These are phyloP conservation scores for Melanostoma mellinum DNA, from an alignment of 2,888 invertebrate species.

Conservation along the genomic window DNA sequence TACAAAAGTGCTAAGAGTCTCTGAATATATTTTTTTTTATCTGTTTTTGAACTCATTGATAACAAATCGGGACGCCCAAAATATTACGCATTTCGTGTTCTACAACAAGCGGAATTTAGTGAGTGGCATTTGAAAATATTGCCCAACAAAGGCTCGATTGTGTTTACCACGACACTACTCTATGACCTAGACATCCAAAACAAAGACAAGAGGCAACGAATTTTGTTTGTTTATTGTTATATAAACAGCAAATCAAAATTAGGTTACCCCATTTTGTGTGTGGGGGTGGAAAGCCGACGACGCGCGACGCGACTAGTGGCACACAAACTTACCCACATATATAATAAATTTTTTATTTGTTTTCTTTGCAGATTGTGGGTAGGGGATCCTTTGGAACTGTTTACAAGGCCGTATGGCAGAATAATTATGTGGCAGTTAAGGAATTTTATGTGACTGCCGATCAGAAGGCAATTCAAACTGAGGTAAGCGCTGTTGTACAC, in stretches of 20 bases:
- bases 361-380: conserved; percentile 88
- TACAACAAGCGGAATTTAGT: neutral
- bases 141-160: conserved; percentile 4
- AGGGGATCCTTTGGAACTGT: conserved; percentile 98
- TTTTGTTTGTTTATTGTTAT: conserved; percentile 69
- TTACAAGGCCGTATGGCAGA: conserved; percentile 93
- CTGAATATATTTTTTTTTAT: neutral
- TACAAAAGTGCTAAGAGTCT: conserved; percentile 22
- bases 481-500: conserved; percentile 82
- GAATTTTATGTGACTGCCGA: conserved; percentile 95
- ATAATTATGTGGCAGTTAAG: conserved; percentile 95
- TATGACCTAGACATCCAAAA: conserved; percentile 56
- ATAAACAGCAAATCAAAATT: conserved; percentile 65
- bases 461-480: conserved; percentile 93
- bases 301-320: conserved; percentile 2
- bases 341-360: conserved; percentile 9
- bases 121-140: neutral
- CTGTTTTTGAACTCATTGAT: conserved; percentile 1
- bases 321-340: neutral
- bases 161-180: conserved; percentile 48
- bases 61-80: neutral
- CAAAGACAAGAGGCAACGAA: conserved; percentile 48
- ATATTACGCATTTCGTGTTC: conserved; percentile 28
- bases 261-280: conserved; percentile 66
- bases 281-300: conserved; percentile 35